Base-by-base conservation (phyloP, 2,797 vertebrate genomes). In the Acanthurus leucopareius region DNA sequence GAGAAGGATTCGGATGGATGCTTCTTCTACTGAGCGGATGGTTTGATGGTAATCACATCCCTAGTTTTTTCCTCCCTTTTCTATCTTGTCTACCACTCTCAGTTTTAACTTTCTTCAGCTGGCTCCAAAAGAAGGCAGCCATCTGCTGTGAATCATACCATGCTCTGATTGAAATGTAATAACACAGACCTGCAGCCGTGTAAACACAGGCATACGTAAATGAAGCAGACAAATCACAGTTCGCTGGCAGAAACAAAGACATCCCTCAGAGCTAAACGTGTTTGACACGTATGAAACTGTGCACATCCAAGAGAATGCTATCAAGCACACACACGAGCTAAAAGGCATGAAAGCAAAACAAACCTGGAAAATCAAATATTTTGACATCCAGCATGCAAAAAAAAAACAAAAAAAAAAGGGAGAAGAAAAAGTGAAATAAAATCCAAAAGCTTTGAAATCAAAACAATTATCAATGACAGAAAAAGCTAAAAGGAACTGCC, bases 131-230 rank as follows among this genome's bases (percentile, higher is more conserved):
- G 80, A 75, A 77, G 85, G 82, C 69, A 87, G 82, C 90, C 92
- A 94, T 93, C 91, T 93, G 93, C 87, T 90, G 44, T 72, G 72
- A 89, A 87, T 92, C 89, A 88, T 52, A 74, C 76, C 82, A 75
- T 48, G 66, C 89, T 82, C 73, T 38, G 84, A 86, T 87, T 87
- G 81, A 77, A 88, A 91, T 83, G 80, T 52, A 87, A 80, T 81
- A 83, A 79, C 85, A 69, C 83, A 82, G 74, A 84, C 86, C 82
- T 22, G 77, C 72, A 78, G 79, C 71, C 73, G 49, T 80, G 89
- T 90, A 88, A 91, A 92, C 88, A 91, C 84, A 83, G 56, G 67
- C 85, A 11, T 22, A 77, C 70, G 65, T 84, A 85, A 80, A 83
- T 49, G 73, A 85, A 75, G 79, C 67, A 79, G 86, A 85, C 56